Percentiles rank a stretch among this genome's conserved stretches.
These are phyloP conservation scores for Linnaemya tessellans DNA, from an alignment of 2,888 invertebrate genomes.

Conservation along the genomic window DNA sequence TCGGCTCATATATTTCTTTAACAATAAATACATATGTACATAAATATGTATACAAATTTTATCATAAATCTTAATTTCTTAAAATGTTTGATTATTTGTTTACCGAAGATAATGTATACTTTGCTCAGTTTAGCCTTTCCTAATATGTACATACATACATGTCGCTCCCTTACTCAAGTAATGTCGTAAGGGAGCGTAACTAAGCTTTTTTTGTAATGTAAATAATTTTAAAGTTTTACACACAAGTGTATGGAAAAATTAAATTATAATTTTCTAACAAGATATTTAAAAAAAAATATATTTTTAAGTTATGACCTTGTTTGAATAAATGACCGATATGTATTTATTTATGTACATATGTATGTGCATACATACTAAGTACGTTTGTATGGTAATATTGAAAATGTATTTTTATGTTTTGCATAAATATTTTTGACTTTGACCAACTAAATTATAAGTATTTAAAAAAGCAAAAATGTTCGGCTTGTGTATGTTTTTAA, in stretches of 20 bases:
- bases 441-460: constrained; percentile 2
- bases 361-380: neutral
- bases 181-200: too few relatives aligned
- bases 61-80: neutral
- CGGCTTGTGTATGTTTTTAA: neutral
- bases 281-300: too few relatives aligned
- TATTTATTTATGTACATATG: too few relatives aligned
- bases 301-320: too few relatives aligned
- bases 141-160: neutral
- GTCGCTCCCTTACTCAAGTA: neutral
- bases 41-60: neutral
- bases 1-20: too few relatives aligned
- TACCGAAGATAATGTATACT: too few relatives aligned
- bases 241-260: neutral
- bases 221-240: too few relatives aligned
- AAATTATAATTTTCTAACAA: neutral
- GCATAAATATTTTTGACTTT: constrained; percentile 20
- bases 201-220: too few relatives aligned
- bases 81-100: neutral
- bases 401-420: neutral
- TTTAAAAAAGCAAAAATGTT: neutral
- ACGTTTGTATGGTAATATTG: neutral
- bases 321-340: too few relatives aligned
- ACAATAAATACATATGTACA: neutral
- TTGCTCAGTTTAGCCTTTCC: too few relatives aligned